phyloP scores from a whole-genome alignment of 2,113 vertebrate species.

The Urocitellus parryii region DNA sequence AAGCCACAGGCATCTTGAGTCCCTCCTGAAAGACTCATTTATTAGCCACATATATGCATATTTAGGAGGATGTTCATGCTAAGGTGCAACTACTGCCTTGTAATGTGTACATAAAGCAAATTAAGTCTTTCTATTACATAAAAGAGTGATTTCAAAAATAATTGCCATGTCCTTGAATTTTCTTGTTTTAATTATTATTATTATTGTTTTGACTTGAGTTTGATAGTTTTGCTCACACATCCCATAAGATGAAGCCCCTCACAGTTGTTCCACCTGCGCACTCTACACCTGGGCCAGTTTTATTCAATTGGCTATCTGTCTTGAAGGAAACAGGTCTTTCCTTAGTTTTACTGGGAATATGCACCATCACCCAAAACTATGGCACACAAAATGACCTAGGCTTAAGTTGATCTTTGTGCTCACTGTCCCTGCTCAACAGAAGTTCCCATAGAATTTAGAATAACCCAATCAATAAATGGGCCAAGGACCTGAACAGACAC shows the following conservation, averaged over 20 bases:
- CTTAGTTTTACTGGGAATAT: neutral
- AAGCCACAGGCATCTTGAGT: neutral
- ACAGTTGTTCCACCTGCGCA: fast-evolving
- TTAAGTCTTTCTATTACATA: neutral
- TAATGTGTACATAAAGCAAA: neutral
- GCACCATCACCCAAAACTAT: neutral
- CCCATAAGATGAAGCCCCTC: neutral
- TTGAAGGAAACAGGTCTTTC: neutral
- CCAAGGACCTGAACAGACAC: no score
- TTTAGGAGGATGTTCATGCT: neutral
- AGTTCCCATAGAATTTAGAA: neutral
- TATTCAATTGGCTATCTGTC: neutral
- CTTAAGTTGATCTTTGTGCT: neutral
- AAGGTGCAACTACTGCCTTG: no score
- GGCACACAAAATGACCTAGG: neutral
- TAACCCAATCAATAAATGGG: no score
- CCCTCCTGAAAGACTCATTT: neutral
- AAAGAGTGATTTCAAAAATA: neutral
- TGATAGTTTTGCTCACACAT: neutral
- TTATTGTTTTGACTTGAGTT: neutral
- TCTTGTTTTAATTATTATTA: neutral
- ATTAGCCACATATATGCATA: neutral
- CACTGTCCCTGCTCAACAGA: neutral
- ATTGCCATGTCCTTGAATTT: neutral
- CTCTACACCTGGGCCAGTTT: neutral